Percentiles rank a stretch among this genome's conserved stretches.
phyloP scores from a whole-genome alignment of 1,140 invertebrate genomes.

The Kradibia gibbosae region DNA sequence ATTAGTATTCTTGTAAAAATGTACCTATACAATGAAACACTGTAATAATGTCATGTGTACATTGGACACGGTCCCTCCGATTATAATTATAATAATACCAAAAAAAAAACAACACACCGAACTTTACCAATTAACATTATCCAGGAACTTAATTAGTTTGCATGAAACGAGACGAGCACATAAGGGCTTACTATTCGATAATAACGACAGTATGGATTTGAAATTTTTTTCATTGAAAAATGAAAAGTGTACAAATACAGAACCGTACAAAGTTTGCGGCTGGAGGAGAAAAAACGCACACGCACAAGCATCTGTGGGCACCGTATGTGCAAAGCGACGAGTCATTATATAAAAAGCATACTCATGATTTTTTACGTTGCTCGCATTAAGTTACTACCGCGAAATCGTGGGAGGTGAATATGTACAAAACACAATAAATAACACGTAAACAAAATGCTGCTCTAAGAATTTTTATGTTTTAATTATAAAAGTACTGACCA shows the following conservation, averaged over 20 bases:
- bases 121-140: no score
- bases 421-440: conserved; percentile 16
- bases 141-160: no score
- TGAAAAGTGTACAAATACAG: not conserved
- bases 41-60: no score
- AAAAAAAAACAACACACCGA: no score
- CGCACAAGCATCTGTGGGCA: conserved; percentile 61
- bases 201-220: no score
- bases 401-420: conserved; percentile 49
- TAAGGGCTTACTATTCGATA: no score
- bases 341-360: conserved; percentile 72
- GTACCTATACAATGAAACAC: no score
- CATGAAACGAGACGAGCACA: no score
- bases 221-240: not conserved
- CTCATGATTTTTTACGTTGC: conserved; percentile 69
- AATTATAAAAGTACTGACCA: not conserved
- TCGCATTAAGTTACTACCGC: conserved; percentile 62
- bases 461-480: not conserved
- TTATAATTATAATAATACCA: no score
- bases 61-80: no score
- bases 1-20: no score
- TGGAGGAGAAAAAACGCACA: not conserved
- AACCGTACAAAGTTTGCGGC: not conserved
- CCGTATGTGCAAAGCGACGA: conserved; percentile 65
- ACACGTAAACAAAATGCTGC: conserved; percentile 25